Conservation (phyloP, 2,888 invertebrate species). For the Metacarcinus magister region DNA sequence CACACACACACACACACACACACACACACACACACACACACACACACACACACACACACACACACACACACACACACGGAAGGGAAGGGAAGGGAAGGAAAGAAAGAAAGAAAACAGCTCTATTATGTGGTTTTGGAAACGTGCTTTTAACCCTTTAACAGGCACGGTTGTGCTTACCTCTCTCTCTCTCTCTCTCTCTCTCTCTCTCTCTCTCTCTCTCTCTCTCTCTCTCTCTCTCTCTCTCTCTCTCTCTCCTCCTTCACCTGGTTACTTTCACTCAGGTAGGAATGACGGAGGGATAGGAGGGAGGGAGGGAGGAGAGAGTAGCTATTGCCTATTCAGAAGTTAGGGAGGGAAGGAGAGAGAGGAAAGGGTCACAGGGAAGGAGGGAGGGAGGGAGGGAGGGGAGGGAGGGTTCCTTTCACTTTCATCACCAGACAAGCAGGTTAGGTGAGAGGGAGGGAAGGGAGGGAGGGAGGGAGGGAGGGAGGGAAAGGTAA, state of each 20-base stretch:
- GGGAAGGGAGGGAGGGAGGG: neutral
- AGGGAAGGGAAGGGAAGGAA: neutral
- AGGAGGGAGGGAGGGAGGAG: slow-evolving; percentile 12
- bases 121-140: neutral
- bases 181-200: neutral
- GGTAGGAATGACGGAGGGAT: slow-evolving; percentile 52
- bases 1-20: neutral
- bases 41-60: slow-evolving; percentile 12
- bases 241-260: neutral
- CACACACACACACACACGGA: slow-evolving; percentile 37
- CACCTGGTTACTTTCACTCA: slow-evolving; percentile 18
- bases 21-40: slow-evolving; percentile 28
- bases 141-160: neutral
- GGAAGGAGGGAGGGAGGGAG: slow-evolving; percentile 30
- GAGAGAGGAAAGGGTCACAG: slow-evolving; percentile 65
- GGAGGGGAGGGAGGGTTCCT: neutral
- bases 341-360: neutral
- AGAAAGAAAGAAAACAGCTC: neutral
- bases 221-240: slow-evolving; percentile 61
- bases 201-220: neutral
- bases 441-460: neutral
- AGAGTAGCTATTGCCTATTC: neutral
- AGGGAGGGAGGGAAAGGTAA: neutral
- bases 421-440: neutral
- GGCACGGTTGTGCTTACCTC: neutral